These are phyloP conservation scores for Coilia nasus DNA, from an alignment of 2,797 vertebrate genomes.

Conservation along the genomic window DNA sequence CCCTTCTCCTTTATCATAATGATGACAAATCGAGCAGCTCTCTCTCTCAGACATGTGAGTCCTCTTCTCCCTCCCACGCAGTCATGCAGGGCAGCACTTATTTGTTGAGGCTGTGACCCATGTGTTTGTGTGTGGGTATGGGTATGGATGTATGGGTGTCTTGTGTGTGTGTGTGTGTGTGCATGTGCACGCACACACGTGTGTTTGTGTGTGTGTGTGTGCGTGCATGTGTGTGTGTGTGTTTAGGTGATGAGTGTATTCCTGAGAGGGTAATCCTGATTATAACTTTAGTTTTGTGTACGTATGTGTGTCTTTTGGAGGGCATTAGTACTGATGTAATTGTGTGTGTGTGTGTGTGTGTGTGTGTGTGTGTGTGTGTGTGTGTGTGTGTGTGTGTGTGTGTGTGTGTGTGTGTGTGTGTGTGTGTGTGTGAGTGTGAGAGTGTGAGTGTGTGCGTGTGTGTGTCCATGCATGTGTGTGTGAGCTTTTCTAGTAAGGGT, in stretches of 20 bases:
- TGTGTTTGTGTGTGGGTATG: background rate
- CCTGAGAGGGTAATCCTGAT: background rate
- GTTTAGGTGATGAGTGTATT: too few relatives aligned
- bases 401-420: background rate
- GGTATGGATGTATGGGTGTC: background rate
- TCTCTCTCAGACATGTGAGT: background rate
- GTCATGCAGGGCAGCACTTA: background rate
- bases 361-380: conserved; percentile 8
- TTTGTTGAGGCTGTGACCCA: background rate
- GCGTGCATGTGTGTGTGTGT: background rate
- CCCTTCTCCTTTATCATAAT: background rate
- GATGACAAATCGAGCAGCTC: conserved; percentile 20
- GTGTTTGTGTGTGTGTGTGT: background rate
- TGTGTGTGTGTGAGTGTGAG: background rate
- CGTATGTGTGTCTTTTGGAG: too few relatives aligned
- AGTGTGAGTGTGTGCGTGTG: too few relatives aligned
- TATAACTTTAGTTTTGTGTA: too few relatives aligned
- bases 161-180: conserved; percentile 5
- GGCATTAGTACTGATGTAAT: too few relatives aligned
- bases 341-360: background rate
- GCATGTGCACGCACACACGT: background rate
- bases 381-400: conserved; percentile 6
- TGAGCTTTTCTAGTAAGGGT: background rate
- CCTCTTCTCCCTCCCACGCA: background rate
- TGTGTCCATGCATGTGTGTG: background rate